Evolutionary conservation across 2,113 vertebrate genomes (phyloP).

Genomic region (Platycercus adscitus): DNA sequence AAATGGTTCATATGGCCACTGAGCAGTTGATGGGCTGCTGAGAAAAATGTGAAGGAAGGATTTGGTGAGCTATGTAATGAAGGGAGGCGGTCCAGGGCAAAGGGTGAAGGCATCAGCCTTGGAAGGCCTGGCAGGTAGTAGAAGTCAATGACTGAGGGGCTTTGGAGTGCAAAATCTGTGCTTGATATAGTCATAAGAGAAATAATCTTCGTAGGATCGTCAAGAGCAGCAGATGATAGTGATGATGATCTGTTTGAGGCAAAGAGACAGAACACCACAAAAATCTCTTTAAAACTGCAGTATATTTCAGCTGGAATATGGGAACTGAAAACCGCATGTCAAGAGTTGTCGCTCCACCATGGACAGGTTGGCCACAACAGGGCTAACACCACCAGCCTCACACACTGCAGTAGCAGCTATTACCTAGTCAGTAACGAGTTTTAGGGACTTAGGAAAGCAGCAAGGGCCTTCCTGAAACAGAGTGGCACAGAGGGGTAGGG

Average conservation of each 20-base stretch:
- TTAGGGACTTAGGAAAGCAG: neutral
- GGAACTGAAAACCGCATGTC: neutral
- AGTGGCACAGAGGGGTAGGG: no score
- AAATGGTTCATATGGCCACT: neutral
- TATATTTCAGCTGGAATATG: neutral
- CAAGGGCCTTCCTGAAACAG: neutral
- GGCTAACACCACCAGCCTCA: neutral
- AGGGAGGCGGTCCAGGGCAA: neutral
- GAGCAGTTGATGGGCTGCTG: neutral
- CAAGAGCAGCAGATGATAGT: neutral
- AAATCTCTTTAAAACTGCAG: neutral
- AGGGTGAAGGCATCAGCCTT: neutral
- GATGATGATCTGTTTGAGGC: neutral
- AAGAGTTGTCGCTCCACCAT: neutral
- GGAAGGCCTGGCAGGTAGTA: neutral
- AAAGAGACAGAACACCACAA: neutral
- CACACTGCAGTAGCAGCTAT: no score
- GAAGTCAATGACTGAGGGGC: neutral
- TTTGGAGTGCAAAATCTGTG: neutral
- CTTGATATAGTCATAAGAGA: neutral
- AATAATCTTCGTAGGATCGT: neutral
- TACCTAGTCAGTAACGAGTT: neutral
- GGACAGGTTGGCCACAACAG: neutral
- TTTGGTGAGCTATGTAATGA: neutral
- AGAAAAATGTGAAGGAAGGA: neutral